phyloP scores from a whole-genome alignment of 1,140 invertebrate genomes.

The Diachasma alloeum region DNA sequence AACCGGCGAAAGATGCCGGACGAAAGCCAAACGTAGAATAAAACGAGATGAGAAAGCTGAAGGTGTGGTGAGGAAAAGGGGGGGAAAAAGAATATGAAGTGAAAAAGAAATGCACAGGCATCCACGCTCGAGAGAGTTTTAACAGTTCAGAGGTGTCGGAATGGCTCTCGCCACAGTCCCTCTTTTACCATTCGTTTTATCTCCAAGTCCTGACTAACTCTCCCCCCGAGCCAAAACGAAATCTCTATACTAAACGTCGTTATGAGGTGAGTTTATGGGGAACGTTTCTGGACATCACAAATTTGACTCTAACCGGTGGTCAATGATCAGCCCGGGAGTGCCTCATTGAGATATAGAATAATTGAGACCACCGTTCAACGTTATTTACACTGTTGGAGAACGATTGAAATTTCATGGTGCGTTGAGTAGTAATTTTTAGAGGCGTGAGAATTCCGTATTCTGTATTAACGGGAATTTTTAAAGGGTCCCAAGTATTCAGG shows the following conservation, averaged over 20 bases:
- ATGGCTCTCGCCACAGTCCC: neutral
- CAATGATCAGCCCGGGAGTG: neutral
- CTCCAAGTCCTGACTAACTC: neutral
- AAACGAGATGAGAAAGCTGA: constrained; percentile 19
- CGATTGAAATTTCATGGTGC: too few relatives aligned
- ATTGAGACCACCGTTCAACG: too few relatives aligned
- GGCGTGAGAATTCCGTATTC: too few relatives aligned
- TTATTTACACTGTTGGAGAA: too few relatives aligned
- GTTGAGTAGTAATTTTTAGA: too few relatives aligned
- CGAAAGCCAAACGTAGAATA: constrained; percentile 19
- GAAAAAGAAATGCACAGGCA: constrained; percentile 16
- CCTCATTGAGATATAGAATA: too few relatives aligned
- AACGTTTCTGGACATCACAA: neutral
- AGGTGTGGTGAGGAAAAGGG: neutral
- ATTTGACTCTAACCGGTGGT: neutral
- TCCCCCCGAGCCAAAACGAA: constrained; percentile 24
- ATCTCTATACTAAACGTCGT: constrained; percentile 35
- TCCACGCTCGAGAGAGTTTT: constrained; percentile 24
- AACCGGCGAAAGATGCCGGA: constrained; percentile 42
- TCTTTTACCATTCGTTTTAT: constrained; percentile 16
- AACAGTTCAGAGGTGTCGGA: constrained; percentile 36
- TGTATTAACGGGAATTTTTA: too few relatives aligned
- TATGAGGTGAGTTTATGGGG: constrained; percentile 27
- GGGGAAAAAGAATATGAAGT: constrained; percentile 22
- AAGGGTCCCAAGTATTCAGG: too few relatives aligned